Conservation (phyloP, 2,113 vertebrate genomes). For the Daphoenositta chrysoptera region DNA sequence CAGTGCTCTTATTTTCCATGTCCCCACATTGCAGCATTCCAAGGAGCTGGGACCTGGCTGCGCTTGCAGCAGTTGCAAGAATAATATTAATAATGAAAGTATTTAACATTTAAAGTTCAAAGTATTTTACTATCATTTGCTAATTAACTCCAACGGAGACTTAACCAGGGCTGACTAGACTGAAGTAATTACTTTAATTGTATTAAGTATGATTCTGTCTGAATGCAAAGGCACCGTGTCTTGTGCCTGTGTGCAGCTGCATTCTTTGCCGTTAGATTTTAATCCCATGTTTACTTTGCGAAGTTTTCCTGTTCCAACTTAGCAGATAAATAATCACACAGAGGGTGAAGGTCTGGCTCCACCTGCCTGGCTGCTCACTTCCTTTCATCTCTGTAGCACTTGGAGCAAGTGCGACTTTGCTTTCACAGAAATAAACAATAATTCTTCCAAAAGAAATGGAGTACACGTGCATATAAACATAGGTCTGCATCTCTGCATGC, state of each 20-base stretch:
- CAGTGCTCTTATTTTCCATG: background rate
- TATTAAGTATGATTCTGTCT: background rate
- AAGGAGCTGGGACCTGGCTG: background rate
- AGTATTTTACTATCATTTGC: background rate
- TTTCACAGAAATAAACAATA: background rate
- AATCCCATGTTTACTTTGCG: background rate
- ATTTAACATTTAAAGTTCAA: conserved; percentile 19
- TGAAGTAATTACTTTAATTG: conserved; percentile 30
- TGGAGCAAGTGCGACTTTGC: background rate
- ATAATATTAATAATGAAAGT: background rate
- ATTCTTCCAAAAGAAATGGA: background rate
- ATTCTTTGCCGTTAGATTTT: background rate
- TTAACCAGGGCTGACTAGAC: conserved; percentile 8
- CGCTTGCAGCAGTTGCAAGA: background rate
- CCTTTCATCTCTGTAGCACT: background rate
- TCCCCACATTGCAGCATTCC: background rate
- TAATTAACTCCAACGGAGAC: conserved; percentile 6
- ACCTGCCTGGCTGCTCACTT: background rate
- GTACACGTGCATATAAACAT: accelerated
- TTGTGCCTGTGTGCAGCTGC: background rate
- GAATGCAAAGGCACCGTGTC: background rate
- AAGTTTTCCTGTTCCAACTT: background rate
- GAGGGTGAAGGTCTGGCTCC: background rate
- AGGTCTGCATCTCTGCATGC: background rate
- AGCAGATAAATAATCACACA: background rate